Base-by-base conservation (phyloP, 2,888 invertebrate species). In the Halictus quadricinctus region DNA sequence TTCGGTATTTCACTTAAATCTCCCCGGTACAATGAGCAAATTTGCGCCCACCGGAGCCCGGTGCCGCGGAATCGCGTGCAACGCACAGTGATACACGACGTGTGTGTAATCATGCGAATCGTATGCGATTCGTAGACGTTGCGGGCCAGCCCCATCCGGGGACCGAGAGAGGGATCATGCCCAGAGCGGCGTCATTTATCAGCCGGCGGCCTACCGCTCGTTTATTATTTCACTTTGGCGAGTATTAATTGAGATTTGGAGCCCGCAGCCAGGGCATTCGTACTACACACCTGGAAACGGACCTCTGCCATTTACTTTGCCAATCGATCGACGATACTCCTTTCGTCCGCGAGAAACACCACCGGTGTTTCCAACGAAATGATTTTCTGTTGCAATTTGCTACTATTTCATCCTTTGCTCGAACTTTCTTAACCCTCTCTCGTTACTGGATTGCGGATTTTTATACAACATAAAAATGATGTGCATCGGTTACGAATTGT, bases 201-300 rank as follows among this genome's bases (percentile, higher is more conserved):
- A 90, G 79, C 85, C 88, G 70, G 76, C 85, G 83, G 80, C 70
- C 66, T 75, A 64, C 60, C 79, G 69, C 83, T 88, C 84, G 88
- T 86, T 88, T 85, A 88, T 88, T 88, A 88, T 90, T 91, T 91
- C 90, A 88, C 86, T 91, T 88, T 88, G 83, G 77, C 84, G 70
- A 73, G 85, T 79, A 88, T 91, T 91, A 91, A 90, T 90, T 90
- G 88, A 90, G 89, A 90, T 90, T 90, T 83, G 88, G 86, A 84
- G 87, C 84, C 88, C 76, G 81, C 81, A 86, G 85, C 84, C 83
- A 84, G 54, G 29, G 72, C 79, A 70, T 74, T 66, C 79, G 75
- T 88, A 76, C 64, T 50, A 66, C 73, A 74, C 74, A 80, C 74
- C 86, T 84, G 89, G 80, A 88, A 85, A 88, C 79, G 84, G 13